Evolutionary conservation across 2,113 vertebrate species (phyloP).

Genomic region (Melanostigma gelatinosum): DNA sequence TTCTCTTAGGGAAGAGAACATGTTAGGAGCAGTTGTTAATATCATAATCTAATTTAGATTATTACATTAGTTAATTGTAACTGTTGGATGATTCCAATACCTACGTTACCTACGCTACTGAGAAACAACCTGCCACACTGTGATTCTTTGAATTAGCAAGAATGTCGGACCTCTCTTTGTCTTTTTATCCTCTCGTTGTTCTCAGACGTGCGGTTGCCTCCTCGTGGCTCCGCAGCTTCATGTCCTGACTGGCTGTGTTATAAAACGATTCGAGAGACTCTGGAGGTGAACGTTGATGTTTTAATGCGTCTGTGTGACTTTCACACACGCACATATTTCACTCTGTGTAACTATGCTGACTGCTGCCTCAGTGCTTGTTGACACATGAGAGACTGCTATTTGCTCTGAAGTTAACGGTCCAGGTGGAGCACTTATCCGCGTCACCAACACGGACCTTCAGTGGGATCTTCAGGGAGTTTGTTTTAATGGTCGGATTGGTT

Average conservation of each 20-base stretch:
- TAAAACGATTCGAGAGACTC: conserved; percentile 7
- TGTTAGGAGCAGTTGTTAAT: too few species aligned
- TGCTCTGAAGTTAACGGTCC: neutral
- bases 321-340: neutral
- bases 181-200: neutral
- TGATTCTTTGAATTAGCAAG: conserved; percentile 1
- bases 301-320: neutral
- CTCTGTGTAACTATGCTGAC: conserved; percentile 17
- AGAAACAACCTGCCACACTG: neutral
- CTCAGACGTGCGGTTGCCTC: neutral
- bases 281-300: conserved; percentile 3
- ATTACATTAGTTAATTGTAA: too few species aligned
- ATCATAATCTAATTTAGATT: too few species aligned
- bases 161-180: neutral
- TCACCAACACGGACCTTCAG: neutral
- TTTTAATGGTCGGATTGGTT: conserved; percentile 10
- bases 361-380: neutral
- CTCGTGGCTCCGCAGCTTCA: neutral
- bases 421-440: neutral
- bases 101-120: neutral
- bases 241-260: conserved; percentile 1
- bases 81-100: too few species aligned
- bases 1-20: too few species aligned
- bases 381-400: conserved; percentile 4
- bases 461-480: conserved; percentile 8